A percentile compares a stretch with the other conserved stretches of the same genome.
Conservation (phyloP, 2,797 vertebrate species). For the Tolypeutes matacus region DNA sequence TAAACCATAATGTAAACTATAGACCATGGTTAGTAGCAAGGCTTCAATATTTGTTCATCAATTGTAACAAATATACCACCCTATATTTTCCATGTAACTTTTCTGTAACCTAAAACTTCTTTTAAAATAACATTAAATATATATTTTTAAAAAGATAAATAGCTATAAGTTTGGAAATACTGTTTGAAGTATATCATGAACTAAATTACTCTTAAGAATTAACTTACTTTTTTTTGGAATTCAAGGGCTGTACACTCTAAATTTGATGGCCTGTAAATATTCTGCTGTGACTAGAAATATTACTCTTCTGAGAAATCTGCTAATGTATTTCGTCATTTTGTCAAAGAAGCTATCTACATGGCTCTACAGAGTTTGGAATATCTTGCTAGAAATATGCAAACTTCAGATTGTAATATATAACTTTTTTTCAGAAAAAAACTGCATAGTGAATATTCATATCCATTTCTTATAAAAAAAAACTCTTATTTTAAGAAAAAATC, state of each 20-base stretch:
- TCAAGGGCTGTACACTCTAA: constrained; percentile 27
- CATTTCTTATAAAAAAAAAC: neutral
- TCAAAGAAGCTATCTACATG: constrained; percentile 50
- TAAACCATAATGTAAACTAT: no score
- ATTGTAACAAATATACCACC: no score
- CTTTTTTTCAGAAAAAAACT: constrained; percentile 67
- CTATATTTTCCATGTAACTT: no score
- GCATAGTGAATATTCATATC: constrained; percentile 41
- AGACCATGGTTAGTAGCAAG: no score
- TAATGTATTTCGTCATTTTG: constrained; percentile 60
- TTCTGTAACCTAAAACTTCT: no score
- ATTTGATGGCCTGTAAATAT: constrained; percentile 56
- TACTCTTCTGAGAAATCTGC: constrained; percentile 63
- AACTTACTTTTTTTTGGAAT: constrained; percentile 59
- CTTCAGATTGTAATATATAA: constrained; percentile 51
- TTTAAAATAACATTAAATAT: no score
- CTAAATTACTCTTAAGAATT: constrained; percentile 53
- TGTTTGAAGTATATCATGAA: constrained; percentile 43
- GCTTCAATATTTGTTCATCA: no score
- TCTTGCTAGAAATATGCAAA: constrained; percentile 44
- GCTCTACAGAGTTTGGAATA: constrained; percentile 41
- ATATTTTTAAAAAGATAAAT: neutral
- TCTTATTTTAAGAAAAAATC: constrained; percentile 40
- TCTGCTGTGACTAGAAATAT: constrained; percentile 56
- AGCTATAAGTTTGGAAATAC: constrained; percentile 42